A percentile compares a stretch with the other conserved stretches of the same genome.
Evolutionary conservation across 2,113 vertebrate genomes (phyloP).

Genomic region (Neolamprologus fasciatus): DNA sequence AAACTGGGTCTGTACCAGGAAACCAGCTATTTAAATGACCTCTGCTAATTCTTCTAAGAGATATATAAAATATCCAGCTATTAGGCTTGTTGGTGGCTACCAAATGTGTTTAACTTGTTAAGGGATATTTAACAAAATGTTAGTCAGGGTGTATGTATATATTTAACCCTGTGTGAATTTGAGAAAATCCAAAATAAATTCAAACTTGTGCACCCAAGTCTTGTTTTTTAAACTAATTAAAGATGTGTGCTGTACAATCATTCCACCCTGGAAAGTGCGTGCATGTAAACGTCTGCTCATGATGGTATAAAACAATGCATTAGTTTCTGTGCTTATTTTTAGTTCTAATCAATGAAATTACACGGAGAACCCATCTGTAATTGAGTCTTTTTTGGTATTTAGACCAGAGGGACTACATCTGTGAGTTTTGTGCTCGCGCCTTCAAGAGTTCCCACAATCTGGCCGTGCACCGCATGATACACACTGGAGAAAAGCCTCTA

Average conservation of each 20-base stretch:
- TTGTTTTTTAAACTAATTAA: background rate
- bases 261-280: background rate
- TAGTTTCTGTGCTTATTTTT: background rate
- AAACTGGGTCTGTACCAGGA: background rate
- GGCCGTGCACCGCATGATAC: slow-evolving; percentile 97
- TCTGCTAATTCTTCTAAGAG: background rate
- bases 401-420: slow-evolving; percentile 98
- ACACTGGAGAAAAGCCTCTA: slow-evolving; percentile 95
- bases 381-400: background rate
- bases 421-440: slow-evolving; percentile 95
- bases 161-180: background rate
- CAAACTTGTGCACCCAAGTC: background rate
- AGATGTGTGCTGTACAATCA: background rate
- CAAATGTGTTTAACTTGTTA: background rate
- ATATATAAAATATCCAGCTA: background rate
- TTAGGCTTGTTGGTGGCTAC: background rate
- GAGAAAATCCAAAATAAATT: background rate
- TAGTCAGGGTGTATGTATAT: background rate
- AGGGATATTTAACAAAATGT: background rate
- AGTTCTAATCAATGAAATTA: background rate
- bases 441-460: slow-evolving; percentile 98
- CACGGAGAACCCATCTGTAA: background rate
- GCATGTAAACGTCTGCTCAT: background rate
- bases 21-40: background rate
- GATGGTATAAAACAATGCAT: background rate